A percentile compares a stretch with the other conserved stretches of the same genome.
Conservation (phyloP, 2,797 vertebrate genomes). For the Botia kubotai region DNA sequence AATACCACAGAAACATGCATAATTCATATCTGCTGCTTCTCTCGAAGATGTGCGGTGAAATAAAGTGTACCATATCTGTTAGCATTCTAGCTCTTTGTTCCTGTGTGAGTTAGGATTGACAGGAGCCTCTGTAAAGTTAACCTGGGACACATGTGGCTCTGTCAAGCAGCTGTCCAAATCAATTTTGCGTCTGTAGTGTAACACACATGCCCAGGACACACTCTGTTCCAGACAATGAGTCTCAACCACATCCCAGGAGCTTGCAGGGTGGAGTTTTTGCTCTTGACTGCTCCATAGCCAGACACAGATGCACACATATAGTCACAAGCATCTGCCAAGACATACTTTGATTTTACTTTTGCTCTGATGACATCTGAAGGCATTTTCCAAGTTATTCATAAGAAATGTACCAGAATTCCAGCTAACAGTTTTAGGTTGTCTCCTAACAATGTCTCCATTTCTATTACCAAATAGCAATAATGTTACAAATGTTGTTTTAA, state of each 20-base stretch:
- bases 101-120: constrained; percentile 44
- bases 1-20: constrained; percentile 23
- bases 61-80: constrained; percentile 28
- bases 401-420: background rate
- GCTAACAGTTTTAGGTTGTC: no score
- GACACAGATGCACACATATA: constrained; percentile 24
- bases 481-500: no score
- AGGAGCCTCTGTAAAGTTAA: constrained; percentile 48
- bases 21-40: constrained; percentile 23
- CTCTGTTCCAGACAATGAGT: constrained; percentile 50
- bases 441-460: no score
- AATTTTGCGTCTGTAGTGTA: constrained; percentile 52
- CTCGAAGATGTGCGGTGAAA: constrained; percentile 17
- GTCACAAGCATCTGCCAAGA: constrained; percentile 2
- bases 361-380: constrained; percentile 11
- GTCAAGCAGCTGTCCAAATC: constrained; percentile 53
- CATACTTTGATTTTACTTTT: constrained; percentile 20
- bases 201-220: constrained; percentile 47
- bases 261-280: constrained; percentile 43
- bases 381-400: background rate
- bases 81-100: constrained; percentile 10
- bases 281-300: constrained; percentile 27
- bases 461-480: no score
- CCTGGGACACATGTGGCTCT: constrained; percentile 51
- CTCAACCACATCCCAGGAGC: constrained; percentile 44